A percentile compares a stretch with the other conserved stretches of the same genome.
Evolutionary conservation across 2,797 vertebrate species (phyloP).

Genomic region (Podarcis siculus): DNA sequence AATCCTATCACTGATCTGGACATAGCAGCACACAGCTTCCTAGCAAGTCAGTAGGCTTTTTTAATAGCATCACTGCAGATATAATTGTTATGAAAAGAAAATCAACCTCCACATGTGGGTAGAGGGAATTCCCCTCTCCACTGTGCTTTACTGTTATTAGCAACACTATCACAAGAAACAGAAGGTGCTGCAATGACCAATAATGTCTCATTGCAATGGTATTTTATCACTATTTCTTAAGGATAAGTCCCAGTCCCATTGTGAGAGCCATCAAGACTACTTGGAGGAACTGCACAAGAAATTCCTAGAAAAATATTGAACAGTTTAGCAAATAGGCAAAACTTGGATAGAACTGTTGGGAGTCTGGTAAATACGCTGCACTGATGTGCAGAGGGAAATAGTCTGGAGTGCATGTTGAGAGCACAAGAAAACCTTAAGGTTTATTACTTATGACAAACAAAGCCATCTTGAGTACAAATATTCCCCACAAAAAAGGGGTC

Average conservation of each 20-base stretch:
- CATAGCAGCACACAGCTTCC: too few species aligned
- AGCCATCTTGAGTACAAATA: too few species aligned
- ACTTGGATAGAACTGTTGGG: background rate
- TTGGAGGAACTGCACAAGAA: conserved; percentile 57
- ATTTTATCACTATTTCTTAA: conserved; percentile 65
- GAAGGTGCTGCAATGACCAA: conserved; percentile 47
- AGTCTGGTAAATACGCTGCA: too few species aligned
- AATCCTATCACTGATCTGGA: too few species aligned
- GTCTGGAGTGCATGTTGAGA: too few species aligned
- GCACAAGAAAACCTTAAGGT: too few species aligned
- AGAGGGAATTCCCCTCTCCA: conserved; percentile 58
- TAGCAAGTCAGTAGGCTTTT: too few species aligned
- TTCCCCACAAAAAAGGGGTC: too few species aligned
- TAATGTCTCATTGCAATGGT: conserved; percentile 55
- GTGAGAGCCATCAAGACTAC: conserved; percentile 52
- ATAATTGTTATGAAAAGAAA: conserved; percentile 1
- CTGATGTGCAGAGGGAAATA: too few species aligned
- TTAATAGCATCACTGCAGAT: too few species aligned
- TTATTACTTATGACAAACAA: too few species aligned
- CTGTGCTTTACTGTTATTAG: fast-evolving
- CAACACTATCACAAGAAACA: conserved; percentile 37
- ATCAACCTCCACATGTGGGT: conserved; percentile 72
- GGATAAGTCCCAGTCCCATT: background rate
- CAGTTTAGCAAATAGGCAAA: conserved; percentile 15
- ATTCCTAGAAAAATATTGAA: conserved; percentile 48